Evolutionary conservation across 2,888 invertebrate genomes (phyloP), one percentile per base, ranked within the genome.

Genomic region (Palloptera scutellata): DNA sequence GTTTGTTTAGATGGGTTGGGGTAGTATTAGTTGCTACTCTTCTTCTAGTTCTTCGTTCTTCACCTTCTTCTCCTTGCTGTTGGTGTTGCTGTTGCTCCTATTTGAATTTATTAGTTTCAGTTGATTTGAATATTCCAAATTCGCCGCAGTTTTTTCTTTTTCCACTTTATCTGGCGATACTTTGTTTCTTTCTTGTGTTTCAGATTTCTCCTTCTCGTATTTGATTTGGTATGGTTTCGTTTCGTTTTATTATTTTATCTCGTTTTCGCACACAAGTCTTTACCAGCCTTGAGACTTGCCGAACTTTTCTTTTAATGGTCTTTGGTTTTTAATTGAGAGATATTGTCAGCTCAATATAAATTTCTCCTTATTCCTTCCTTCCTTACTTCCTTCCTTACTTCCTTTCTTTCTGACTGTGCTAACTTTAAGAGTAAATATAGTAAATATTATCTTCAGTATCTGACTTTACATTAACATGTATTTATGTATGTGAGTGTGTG

Each of bases 121-220:
- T 63, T 55, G 63, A 55, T 55, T 63, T 63, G 55, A 10, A 19
- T 15, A 15, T 69, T 42, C 43, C 40, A 57, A 68, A 71, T 69
- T 69, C 69, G 68, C 69, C 71, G 69, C 70, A 68, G 57, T 61
- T 63, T 64, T 64, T 59, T 45, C 48, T 60, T 20, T 62, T 63
- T 45, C 52, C n/a, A 52, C 20, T 42, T 57, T 41, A 12, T 61
- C 51, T 57, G 48, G 58, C 62, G 53, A 43, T 17, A 15, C 52
- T 60, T 53, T 13, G 62, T 40, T 41, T 59, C n/a, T 55, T 57
- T 48, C 58, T 43, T 17, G 55, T n/a, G 54, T 60, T 19, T 15
- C 61, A 53, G 13, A 17, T 43, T 10, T 17, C 53, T 8, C 55
- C 43, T 68, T 54, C 17, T 43, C 20, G 51, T 51, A 30, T 30